Conservation (phyloP, 2,113 vertebrate species). For the Pedionomus torquatus region DNA sequence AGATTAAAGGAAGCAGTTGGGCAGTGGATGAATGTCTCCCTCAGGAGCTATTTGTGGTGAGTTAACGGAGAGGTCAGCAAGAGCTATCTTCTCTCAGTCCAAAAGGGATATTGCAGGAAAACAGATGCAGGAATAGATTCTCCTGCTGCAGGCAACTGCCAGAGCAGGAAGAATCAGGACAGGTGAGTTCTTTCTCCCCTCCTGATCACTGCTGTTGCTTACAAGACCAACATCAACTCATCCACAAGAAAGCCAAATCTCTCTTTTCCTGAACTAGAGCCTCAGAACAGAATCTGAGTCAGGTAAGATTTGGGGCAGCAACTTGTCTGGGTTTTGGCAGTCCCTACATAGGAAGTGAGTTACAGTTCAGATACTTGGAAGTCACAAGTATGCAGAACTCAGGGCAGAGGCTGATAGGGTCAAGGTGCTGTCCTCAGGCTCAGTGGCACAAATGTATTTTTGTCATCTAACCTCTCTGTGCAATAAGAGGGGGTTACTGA, state of each 20-base stretch:
- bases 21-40: background rate
- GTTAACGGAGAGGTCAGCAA: background rate
- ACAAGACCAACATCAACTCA: background rate
- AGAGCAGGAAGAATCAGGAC: background rate
- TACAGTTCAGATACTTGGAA: background rate
- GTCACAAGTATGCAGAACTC: background rate
- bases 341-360: background rate
- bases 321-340: background rate
- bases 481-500: background rate
- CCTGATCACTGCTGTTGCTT: background rate
- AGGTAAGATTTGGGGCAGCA: background rate
- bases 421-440: background rate
- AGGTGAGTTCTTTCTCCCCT: background rate
- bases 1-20: background rate
- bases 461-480: background rate
- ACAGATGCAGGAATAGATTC: background rate
- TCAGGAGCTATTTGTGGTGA: background rate
- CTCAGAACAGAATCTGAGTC: background rate
- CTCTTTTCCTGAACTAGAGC: background rate
- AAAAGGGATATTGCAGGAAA: background rate
- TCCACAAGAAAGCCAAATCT: background rate
- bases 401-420: accelerated
- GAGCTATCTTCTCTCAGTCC: background rate
- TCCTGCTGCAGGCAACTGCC: background rate
- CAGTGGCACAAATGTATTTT: background rate